Evolutionary conservation across 2,113 vertebrate genomes (phyloP), one percentile per base, ranked within the genome.

Genomic region (Acrocephalus arundinaceus): DNA sequence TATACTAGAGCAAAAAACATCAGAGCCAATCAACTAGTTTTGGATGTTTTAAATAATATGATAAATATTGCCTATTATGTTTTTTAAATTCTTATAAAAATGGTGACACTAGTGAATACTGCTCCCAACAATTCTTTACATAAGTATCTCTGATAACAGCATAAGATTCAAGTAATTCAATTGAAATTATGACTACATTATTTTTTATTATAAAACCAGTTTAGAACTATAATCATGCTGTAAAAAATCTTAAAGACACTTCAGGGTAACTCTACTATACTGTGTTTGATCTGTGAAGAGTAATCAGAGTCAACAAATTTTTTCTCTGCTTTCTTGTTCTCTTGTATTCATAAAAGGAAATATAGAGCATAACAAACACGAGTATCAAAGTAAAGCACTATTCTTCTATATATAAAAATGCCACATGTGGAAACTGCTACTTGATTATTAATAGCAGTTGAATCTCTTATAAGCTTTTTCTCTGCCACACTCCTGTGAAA

Each of bases 31-130:
- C 6, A 45, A 30, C 9, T 30, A 72, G 6, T 31, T 82, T 33
- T 16, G 30, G 9, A 9, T 45, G 2, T 30, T 75, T 78, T 25
- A 57, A 85, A 48, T 75, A 2, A 61, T 45, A 3, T 52, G 17
- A 39, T 61, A 77, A 84, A 80, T 6, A 46, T 12, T 59, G 8
- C 7, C 13, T 58, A 11, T 31, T 70, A 30, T 3, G 2, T 15
- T 81, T 55, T 76, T 45, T 12, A 30, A 73, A 54, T 84, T 81
- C 28, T 85, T 85, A 22, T 13, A 17, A 61, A 81, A 87, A 39
- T 0, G 0, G 0, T 37, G 12, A 37, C 15, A 24, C 16, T 28
- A 70, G 5, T 76, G 3, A 94, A 65, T 70, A 41, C 4, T 37
- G 41, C 1, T 5, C 3, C 13, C 9, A 46, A 61, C 4, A 39